Percentiles rank a stretch among this genome's conserved stretches.
phyloP scores from a whole-genome alignment of 2,113 vertebrate species.

The Poeciliopsis turrubarensis region DNA sequence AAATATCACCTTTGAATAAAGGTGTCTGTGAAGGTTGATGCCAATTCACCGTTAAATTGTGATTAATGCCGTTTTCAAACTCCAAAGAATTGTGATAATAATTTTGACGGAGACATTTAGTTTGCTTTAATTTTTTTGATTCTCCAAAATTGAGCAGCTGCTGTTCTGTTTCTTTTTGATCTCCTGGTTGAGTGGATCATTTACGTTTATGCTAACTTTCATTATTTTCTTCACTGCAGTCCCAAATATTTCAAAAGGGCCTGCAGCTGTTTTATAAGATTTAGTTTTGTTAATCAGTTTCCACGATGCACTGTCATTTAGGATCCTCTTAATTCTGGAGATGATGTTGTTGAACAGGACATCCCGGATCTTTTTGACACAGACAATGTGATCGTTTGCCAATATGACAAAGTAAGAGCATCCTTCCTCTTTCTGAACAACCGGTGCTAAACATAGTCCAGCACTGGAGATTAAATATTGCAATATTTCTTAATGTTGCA shows the following conservation, averaged over 20 bases:
- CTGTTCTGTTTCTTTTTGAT: too few relatives aligned
- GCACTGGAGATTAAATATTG: neutral
- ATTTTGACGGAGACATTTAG: too few relatives aligned
- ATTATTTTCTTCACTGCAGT: too few relatives aligned
- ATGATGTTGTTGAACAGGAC: conserved; percentile 96
- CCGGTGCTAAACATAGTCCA: neutral
- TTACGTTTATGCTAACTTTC: too few relatives aligned
- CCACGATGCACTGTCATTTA: conserved; percentile 47
- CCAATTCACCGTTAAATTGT: too few relatives aligned
- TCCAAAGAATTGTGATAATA: too few relatives aligned
- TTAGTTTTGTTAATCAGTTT: neutral
- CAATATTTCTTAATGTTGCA: conserved; percentile 53
- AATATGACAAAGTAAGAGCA: conserved; percentile 93
- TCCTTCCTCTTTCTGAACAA: neutral
- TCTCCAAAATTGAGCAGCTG: too few relatives aligned
- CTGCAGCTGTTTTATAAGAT: neutral
- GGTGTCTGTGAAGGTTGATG: too few relatives aligned
- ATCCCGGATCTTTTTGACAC: conserved; percentile 95
- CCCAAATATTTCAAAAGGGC: neutral
- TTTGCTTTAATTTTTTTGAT: too few relatives aligned
- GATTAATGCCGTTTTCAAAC: too few relatives aligned
- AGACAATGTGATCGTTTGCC: conserved; percentile 94
- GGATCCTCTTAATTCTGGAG: conserved; percentile 96
- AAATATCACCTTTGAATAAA: too few relatives aligned
- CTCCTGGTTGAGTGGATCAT: too few relatives aligned